phyloP scores from a whole-genome alignment of 2,797 vertebrate genomes.

The Enteromius radiatus region DNA sequence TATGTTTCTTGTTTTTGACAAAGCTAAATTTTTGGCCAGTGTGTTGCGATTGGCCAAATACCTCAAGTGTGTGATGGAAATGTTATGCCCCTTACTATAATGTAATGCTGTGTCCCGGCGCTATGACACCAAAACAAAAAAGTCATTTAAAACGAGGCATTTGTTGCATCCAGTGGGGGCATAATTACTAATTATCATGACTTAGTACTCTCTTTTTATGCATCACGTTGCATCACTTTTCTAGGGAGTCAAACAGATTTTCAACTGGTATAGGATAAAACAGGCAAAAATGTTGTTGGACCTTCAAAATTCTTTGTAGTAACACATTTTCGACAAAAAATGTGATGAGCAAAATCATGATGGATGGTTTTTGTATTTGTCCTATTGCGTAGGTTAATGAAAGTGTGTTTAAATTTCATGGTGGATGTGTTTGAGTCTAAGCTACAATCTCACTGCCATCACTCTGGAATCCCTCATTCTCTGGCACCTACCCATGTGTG shows the following conservation, averaged over 20 bases:
- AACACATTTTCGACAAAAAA: background rate
- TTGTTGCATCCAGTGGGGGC: no score
- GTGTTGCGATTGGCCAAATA: no score
- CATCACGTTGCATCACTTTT: background rate
- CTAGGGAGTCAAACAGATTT: background rate
- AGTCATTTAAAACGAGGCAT: no score
- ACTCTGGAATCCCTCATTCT: constrained; percentile 27
- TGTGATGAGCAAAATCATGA: background rate
- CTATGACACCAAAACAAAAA: no score
- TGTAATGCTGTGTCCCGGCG: no score
- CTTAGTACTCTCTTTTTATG: no score
- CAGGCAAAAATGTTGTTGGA: background rate
- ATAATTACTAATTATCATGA: no score
- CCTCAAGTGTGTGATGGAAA: no score
- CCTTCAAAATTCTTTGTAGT: background rate
- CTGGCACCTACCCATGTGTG: constrained; percentile 12
- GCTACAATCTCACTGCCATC: background rate
- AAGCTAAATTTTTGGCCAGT: no score
- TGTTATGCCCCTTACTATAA: no score
- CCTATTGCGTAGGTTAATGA: background rate
- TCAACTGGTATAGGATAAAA: background rate
- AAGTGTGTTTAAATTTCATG: constrained; percentile 13
- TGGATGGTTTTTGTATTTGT: background rate
- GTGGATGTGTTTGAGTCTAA: background rate
- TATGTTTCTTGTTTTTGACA: no score